These are phyloP conservation scores for Pogonocichla stellata DNA, from an alignment of 2,113 vertebrate genomes.

Conservation along the genomic window DNA sequence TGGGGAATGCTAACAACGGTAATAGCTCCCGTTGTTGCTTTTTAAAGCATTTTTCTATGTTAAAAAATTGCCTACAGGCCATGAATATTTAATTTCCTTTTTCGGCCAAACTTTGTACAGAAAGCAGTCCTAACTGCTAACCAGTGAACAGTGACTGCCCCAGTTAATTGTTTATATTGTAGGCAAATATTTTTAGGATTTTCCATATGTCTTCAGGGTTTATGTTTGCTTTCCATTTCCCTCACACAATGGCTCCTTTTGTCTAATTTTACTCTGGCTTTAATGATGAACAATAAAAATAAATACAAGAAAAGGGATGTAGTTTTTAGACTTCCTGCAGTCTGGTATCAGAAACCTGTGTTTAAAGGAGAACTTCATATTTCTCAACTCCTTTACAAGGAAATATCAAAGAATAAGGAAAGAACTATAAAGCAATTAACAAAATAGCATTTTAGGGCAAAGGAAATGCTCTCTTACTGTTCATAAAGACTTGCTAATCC, in stretches of 20 bases:
- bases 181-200: background rate
- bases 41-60: background rate
- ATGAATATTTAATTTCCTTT: background rate
- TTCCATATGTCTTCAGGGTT: background rate
- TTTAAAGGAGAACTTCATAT: background rate
- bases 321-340: conserved; percentile 15
- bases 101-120: background rate
- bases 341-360: background rate
- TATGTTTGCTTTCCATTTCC: background rate
- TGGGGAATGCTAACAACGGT: background rate
- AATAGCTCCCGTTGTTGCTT: background rate
- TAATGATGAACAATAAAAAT: conserved; percentile 10
- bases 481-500: background rate
- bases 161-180: background rate
- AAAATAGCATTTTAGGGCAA: background rate
- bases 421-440: background rate
- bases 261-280: conserved; percentile 11
- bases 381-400: background rate
- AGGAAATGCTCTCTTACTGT: background rate
- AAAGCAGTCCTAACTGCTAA: background rate
- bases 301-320: background rate
- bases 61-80: background rate
- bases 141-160: background rate
- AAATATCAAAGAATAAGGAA: background rate
- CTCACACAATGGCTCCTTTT: background rate